These are phyloP conservation scores for Rhynchonycteris naso DNA, from an alignment of 2,797 vertebrate genomes.

Conservation along the genomic window DNA sequence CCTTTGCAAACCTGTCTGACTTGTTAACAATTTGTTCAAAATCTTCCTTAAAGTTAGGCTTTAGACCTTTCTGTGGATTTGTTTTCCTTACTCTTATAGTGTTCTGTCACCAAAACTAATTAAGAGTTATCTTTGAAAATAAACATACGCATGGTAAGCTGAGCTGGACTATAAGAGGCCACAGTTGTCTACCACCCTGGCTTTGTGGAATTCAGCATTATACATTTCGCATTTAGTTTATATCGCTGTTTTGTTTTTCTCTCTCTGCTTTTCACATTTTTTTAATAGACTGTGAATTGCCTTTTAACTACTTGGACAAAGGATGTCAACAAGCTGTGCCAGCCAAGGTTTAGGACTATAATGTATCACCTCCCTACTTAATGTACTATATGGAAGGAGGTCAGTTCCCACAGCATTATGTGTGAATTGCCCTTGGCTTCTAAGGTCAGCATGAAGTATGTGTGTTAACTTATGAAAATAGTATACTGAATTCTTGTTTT, in stretches of 20 bases:
- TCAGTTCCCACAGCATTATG: not conserved
- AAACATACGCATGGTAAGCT: not conserved
- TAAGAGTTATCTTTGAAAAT: not conserved
- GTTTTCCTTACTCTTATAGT: not conserved
- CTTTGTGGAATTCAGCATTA: not conserved
- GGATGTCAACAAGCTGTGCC: not conserved
- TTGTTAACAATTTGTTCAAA: not conserved
- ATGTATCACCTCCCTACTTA: not conserved
- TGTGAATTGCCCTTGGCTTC: not conserved
- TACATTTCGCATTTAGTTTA: not conserved
- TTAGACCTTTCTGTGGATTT: not conserved
- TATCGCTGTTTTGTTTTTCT: not conserved
- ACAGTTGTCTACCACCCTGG: not conserved
- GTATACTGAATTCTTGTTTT: not conserved
- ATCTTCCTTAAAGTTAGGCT: not conserved
- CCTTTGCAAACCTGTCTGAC: not conserved
- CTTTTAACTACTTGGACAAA: conserved; percentile 4
- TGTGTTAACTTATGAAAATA: not conserved
- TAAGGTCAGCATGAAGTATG: not conserved
- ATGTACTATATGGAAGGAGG: not conserved
- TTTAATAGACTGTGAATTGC: not conserved
- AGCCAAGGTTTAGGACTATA: not conserved
- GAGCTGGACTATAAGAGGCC: not conserved
- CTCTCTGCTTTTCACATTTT: not conserved
- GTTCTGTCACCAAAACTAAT: not conserved